Percentiles rank a stretch among this genome's conserved stretches.
Conservation (phyloP, 2,888 invertebrate genomes). For the Mimumesa dahlbomi region DNA sequence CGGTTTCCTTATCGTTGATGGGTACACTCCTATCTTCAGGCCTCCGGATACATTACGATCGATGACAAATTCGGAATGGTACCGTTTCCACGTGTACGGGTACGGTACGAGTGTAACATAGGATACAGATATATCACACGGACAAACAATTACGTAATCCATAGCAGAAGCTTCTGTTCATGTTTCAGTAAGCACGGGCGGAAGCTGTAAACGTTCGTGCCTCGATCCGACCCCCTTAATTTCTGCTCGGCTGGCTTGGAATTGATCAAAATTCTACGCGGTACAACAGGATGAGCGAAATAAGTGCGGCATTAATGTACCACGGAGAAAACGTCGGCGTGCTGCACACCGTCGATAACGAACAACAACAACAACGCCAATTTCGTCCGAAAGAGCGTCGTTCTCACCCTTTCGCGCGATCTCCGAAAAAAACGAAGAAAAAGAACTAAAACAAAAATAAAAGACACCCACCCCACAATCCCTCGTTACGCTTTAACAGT, state of each 20-base stretch:
- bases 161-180: constrained; percentile 25
- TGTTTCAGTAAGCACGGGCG: constrained; percentile 42
- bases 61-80: too few relatives aligned
- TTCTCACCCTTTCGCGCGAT: neutral
- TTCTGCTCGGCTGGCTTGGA: constrained; percentile 52
- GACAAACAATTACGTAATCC: constrained; percentile 28
- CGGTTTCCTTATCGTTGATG: too few relatives aligned
- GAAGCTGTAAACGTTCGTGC: constrained; percentile 55
- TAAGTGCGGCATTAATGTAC: constrained; percentile 9
- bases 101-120: too few relatives aligned
- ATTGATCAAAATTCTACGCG: constrained; percentile 50
- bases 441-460: too few relatives aligned
- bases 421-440: too few relatives aligned
- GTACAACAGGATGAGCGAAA: constrained; percentile 15
- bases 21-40: too few relatives aligned
- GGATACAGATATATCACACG: too few relatives aligned
- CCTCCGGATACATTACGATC: too few relatives aligned
- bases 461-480: too few relatives aligned
- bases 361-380: too few relatives aligned
- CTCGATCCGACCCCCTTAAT: constrained; percentile 31
- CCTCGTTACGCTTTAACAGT: too few relatives aligned
- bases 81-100: too few relatives aligned
- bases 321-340: neutral
- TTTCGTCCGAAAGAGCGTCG: neutral
- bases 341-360: constrained; percentile 9